Conservation (phyloP, 1,140 invertebrate genomes). For the Drosophila kikkawai region DNA sequence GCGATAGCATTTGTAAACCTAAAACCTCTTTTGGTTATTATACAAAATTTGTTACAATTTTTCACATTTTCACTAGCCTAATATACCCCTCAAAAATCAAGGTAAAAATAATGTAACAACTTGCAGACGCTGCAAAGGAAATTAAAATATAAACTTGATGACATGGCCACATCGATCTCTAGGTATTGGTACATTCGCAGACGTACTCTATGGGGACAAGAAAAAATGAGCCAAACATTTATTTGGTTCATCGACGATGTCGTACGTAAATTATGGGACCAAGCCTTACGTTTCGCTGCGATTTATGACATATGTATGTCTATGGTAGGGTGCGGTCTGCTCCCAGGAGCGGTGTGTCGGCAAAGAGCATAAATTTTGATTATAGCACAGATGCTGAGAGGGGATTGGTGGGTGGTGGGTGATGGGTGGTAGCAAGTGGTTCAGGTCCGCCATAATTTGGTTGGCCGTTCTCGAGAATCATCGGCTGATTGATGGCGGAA, state of each 20-base stretch:
- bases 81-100: neutral
- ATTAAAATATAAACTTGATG: constrained; percentile 71
- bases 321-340: constrained; percentile 50
- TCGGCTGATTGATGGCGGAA: constrained; percentile 72
- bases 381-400: constrained; percentile 56
- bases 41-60: neutral
- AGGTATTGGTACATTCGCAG: constrained; percentile 12
- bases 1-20: too few relatives aligned
- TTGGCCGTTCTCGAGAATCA: constrained; percentile 59
- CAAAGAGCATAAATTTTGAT: constrained; percentile 76
- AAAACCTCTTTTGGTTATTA: too few relatives aligned
- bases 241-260: constrained; percentile 65
- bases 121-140: constrained; percentile 56
- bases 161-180: constrained; percentile 46
- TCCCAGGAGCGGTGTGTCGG: constrained; percentile 42
- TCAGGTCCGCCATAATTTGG: constrained; percentile 37
- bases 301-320: constrained; percentile 77
- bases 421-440: constrained; percentile 28
- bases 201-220: neutral
- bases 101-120: constrained; percentile 35
- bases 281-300: constrained; percentile 34
- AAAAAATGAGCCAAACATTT: constrained; percentile 73
- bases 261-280: constrained; percentile 71
- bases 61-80: neutral
- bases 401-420: neutral